phyloP scores from a whole-genome alignment of 1,140 invertebrate species.

The Hetaerina americana region DNA sequence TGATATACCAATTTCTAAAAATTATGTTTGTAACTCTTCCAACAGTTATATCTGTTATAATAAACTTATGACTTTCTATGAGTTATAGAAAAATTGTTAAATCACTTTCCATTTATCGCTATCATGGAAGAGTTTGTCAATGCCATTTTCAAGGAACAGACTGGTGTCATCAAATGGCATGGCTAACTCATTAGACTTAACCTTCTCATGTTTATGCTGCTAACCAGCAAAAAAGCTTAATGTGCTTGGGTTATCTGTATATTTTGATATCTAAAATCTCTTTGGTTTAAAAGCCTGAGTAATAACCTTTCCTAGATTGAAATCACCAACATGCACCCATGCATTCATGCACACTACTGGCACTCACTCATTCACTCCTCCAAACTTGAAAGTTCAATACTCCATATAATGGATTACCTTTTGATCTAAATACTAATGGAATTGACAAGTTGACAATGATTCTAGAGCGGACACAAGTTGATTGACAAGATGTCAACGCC shows the following conservation, averaged over 20 bases:
- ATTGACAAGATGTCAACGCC: neutral
- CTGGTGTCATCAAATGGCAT: neutral
- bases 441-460: constrained; percentile 1
- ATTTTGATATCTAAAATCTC: neutral
- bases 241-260: neutral
- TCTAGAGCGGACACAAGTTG: neutral
- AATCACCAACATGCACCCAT: neutral
- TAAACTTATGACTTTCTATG: neutral
- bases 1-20: neutral
- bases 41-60: neutral
- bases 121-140: neutral
- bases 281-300: neutral
- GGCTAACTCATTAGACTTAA: neutral
- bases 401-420: neutral
- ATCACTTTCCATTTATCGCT: neutral
- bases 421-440: neutral
- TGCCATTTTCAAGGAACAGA: neutral
- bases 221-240: neutral
- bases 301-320: neutral
- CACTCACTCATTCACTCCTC: neutral
- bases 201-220: too few species aligned
- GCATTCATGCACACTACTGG: neutral
- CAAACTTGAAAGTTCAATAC: neutral
- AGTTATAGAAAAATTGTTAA: neutral
- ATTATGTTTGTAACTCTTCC: neutral